These are phyloP conservation scores for Microplitis deprimator DNA, from an alignment of 2,888 invertebrate species.

Conservation along the genomic window DNA sequence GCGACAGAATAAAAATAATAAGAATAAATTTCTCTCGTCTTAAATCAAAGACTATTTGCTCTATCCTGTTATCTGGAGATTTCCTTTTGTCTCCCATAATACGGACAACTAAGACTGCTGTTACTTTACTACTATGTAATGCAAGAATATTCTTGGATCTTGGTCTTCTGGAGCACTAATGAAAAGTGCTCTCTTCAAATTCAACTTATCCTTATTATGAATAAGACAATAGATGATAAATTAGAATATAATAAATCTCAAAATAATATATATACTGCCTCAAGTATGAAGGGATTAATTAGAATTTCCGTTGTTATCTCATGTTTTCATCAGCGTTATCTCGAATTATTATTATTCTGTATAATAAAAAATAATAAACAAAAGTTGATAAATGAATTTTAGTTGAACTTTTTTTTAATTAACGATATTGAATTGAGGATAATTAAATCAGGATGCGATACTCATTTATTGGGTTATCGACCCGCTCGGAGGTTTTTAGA, in stretches of 20 bases:
- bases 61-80: not conserved
- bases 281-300: not conserved
- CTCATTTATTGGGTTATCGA: conserved; percentile 14
- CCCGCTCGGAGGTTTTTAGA: not conserved
- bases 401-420: not conserved
- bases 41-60: not conserved
- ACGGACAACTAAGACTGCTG: not conserved
- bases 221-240: not conserved
- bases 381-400: not conserved
- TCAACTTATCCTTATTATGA: not conserved
- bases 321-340: not conserved
- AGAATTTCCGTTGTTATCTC: not conserved
- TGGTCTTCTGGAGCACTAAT: not conserved
- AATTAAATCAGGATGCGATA: not conserved
- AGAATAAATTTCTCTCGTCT: not conserved
- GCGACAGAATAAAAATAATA: not conserved
- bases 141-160: not conserved
- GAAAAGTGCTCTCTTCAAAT: not conserved
- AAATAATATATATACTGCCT: not conserved
- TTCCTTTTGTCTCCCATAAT: not conserved
- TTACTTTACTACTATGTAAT: not conserved
- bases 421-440: not conserved
- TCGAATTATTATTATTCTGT: not conserved
- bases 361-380: not conserved
- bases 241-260: not conserved